Evolutionary conservation across 2,113 vertebrate genomes (phyloP).

Genomic region (Verasper variegatus): DNA sequence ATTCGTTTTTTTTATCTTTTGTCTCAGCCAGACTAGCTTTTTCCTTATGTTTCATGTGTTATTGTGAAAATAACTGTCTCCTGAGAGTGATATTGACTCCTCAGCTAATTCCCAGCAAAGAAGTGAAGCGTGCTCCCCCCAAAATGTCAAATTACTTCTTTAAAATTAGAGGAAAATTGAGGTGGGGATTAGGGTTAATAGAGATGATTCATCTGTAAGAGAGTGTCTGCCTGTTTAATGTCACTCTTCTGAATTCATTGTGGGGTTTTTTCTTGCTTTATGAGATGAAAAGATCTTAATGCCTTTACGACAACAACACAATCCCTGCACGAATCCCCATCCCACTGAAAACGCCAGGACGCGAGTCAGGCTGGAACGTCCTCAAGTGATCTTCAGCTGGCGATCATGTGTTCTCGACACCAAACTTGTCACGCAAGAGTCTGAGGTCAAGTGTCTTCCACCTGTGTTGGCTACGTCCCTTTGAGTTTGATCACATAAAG

Average conservation of each 20-base stretch:
- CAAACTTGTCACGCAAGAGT: constrained; percentile 36
- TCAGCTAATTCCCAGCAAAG: neutral
- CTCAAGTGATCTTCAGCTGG: constrained; percentile 18
- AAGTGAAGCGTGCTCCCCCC: neutral
- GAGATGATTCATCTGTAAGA: no score
- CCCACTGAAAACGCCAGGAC: constrained; percentile 7
- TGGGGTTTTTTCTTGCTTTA: neutral
- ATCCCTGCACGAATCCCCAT: neutral
- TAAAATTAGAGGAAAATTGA: neutral
- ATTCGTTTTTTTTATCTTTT: neutral
- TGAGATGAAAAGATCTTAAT: neutral
- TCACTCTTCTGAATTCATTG: neutral
- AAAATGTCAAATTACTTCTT: neutral
- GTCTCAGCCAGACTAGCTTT: neutral
- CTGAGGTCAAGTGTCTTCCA: constrained; percentile 33
- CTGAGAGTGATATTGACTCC: neutral
- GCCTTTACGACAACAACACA: neutral
- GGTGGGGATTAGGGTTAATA: neutral
- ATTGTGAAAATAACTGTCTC: neutral
- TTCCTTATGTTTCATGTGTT: neutral
- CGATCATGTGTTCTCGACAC: constrained; percentile 21
- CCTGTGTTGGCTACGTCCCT: constrained; percentile 15
- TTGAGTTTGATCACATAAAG: constrained; percentile 25
- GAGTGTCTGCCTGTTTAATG: neutral
- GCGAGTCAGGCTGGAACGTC: constrained; percentile 3